A percentile compares a stretch with the other conserved stretches of the same genome.
Evolutionary conservation across 2,113 vertebrate genomes (phyloP).

Genomic region (Syngnathus typhle): DNA sequence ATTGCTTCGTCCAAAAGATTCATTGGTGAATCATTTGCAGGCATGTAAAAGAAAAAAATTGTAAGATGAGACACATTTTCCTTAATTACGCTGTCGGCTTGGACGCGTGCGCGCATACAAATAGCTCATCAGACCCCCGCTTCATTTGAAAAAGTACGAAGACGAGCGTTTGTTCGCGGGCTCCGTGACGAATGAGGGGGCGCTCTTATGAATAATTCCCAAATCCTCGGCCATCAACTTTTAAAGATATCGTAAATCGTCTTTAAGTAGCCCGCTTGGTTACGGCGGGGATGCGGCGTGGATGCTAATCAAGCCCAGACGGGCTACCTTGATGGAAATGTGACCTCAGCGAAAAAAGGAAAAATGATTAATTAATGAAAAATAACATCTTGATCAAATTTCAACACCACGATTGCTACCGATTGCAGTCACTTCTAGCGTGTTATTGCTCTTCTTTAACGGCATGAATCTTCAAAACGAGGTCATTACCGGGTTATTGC

Average conservation of each 20-base stretch:
- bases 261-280: constrained; percentile 72
- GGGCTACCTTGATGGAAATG: constrained; percentile 58
- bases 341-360: constrained; percentile 68
- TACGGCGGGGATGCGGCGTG: constrained; percentile 48
- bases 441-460: constrained; percentile 11
- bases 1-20: background rate
- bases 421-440: background rate
- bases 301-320: constrained; percentile 62
- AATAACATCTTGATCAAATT: background rate
- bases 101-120: constrained; percentile 61
- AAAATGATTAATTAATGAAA: constrained; percentile 75
- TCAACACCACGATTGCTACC: background rate
- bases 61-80: constrained; percentile 54
- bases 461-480: constrained; percentile 32
- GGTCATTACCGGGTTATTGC: background rate
- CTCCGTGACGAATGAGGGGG: constrained; percentile 62
- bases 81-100: constrained; percentile 66
- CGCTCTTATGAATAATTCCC: constrained; percentile 77
- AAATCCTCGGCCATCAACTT: constrained; percentile 71
- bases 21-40: constrained; percentile 39
- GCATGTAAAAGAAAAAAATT: background rate
- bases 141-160: constrained; percentile 71
- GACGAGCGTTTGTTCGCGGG: constrained; percentile 65
- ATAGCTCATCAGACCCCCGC: constrained; percentile 55
- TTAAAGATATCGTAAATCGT: constrained; percentile 75